Evolutionary conservation across 2,888 invertebrate genomes (phyloP).

Genomic region (Amiota communis): DNA sequence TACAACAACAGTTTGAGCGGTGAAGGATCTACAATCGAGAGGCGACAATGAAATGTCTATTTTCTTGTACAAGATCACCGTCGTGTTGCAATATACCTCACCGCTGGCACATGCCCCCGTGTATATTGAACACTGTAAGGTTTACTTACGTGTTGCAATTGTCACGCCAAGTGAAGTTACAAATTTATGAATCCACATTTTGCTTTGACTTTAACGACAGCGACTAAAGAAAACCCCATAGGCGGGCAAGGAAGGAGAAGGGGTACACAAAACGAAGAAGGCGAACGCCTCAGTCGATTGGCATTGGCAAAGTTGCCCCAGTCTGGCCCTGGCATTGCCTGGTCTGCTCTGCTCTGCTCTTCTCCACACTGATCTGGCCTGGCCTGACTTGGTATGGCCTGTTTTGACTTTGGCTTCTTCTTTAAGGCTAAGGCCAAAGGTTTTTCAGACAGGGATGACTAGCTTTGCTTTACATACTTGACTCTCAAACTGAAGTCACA

Average conservation of each 20-base stretch:
- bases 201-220: conserved; percentile 48
- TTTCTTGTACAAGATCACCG: conserved; percentile 51
- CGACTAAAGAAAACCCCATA: background rate
- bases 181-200: conserved; percentile 72
- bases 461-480: background rate
- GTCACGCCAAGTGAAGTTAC: conserved; percentile 71
- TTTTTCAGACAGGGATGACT: background rate
- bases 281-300: background rate
- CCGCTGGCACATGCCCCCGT: background rate
- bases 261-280: background rate
- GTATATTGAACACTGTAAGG: conserved; percentile 41
- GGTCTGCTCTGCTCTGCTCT: background rate
- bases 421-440: conserved; percentile 20
- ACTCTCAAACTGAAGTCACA: conserved; percentile 24
- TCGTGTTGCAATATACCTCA: conserved; percentile 1
- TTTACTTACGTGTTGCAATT: conserved; percentile 69
- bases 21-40: conserved; percentile 30
- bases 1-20: background rate
- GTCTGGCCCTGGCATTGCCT: background rate
- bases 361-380: no score
- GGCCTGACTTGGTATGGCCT: background rate
- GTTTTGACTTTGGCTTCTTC: no score
- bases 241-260: no score
- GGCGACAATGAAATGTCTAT: conserved; percentile 67
- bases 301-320: conserved; percentile 1